Conservation (phyloP, 2,113 vertebrate species). For the Tenrec ecaudatus region DNA sequence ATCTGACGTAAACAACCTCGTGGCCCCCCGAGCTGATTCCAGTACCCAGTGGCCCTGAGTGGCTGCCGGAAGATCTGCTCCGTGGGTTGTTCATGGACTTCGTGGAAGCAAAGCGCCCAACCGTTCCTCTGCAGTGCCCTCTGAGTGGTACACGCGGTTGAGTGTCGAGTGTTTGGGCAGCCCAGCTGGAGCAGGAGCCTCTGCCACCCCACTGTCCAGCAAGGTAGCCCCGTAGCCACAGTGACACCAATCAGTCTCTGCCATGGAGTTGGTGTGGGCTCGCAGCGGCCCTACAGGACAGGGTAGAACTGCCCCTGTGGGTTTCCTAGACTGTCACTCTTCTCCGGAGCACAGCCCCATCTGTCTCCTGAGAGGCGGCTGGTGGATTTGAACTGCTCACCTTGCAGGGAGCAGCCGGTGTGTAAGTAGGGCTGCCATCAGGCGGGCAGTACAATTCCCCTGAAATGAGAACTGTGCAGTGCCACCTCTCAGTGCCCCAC, state of each 20-base stretch:
- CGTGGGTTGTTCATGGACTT: neutral
- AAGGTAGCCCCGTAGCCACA: neutral
- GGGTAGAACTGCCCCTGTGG: no score
- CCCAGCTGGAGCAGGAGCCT: neutral
- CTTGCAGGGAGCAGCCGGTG: no score
- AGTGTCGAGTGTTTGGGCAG: neutral
- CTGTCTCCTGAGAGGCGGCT: no score
- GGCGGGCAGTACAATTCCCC: no score
- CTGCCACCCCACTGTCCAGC: fast-evolving
- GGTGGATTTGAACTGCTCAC: no score
- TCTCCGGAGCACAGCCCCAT: no score
- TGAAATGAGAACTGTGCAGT: neutral
- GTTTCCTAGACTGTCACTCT: no score
- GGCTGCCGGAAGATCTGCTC: neutral
- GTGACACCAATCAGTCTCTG: no score
- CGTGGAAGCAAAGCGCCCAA: neutral
- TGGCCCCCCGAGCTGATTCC: neutral
- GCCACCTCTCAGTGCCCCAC: neutral
- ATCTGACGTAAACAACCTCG: neutral
- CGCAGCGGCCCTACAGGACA: no score
- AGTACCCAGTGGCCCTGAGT: neutral
- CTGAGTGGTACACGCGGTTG: neutral
- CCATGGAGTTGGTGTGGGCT: no score
- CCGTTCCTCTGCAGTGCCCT: neutral
- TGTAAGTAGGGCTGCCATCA: no score